Evolutionary conservation across 2,888 invertebrate genomes (phyloP).

Genomic region (Leucania comma): DNA sequence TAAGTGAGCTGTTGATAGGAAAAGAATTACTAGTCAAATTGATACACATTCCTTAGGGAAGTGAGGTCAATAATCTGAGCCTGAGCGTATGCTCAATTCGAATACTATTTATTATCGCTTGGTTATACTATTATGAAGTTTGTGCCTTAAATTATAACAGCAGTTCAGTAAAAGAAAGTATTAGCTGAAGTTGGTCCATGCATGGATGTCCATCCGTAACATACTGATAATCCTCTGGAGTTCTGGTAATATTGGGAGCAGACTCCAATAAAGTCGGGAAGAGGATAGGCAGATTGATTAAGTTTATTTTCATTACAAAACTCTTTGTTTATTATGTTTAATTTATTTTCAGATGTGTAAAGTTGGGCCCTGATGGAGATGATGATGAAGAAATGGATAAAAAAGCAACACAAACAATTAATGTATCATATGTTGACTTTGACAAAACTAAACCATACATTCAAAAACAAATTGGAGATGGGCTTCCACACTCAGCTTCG

Average conservation of each 20-base stretch:
- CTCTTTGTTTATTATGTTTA: neutral
- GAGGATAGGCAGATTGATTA: neutral
- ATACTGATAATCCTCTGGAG: neutral
- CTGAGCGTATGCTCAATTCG: neutral
- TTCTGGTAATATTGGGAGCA: neutral
- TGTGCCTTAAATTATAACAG: neutral
- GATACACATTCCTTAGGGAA: neutral
- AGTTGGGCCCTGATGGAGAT: slow-evolving; percentile 76
- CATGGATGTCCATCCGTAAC: neutral
- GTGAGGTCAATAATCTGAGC: slow-evolving; percentile 4
- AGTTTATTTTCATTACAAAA: neutral
- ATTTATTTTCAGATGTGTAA: slow-evolving; percentile 74
- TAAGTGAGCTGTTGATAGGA: neutral
- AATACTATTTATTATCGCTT: neutral
- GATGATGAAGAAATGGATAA: slow-evolving; percentile 75
- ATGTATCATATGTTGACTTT: slow-evolving; percentile 84
- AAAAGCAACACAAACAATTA: slow-evolving; percentile 70
- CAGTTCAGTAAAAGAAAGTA: neutral
- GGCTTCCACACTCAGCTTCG: slow-evolving; percentile 63
- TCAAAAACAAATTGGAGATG: slow-evolving; percentile 77
- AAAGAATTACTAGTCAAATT: neutral
- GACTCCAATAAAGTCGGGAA: neutral
- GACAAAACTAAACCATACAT: slow-evolving; percentile 83
- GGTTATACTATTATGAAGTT: neutral
- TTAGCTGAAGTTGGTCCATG: neutral